Base-by-base conservation (phyloP, 2,797 vertebrate species). In the Mallotus villosus region DNA sequence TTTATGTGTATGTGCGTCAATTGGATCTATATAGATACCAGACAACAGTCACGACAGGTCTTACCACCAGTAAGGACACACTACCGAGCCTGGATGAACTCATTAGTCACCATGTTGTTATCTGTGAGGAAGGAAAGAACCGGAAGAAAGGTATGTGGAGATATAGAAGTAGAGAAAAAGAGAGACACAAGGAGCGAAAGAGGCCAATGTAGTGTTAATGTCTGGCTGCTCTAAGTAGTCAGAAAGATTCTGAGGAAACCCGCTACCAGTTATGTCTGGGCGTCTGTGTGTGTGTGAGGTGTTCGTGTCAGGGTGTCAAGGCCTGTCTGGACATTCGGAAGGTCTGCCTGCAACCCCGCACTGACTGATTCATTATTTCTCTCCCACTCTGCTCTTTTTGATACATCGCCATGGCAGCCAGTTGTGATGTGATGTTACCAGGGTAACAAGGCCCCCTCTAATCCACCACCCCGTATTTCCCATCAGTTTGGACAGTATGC, bases 361-460 rank as follows among this genome's bases (percentile, higher is more conserved):
- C 25, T 21, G 46, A 29, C 24, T 21, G 19, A 32, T 68, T 53
- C 16, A 58, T 49, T 68, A 59, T 53, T 41, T 69, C 37, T 55
- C 46, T 53, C 53, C 29, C 66, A 29, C 46, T 63, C 51, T 77
- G 74, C 21, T 24, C 41, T 83, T 74, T 74, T 74, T 58, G 63
- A 70, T 69, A 70, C 67, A 72, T 82, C 65, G 74, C 73, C 78
- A 81, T 79, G 76, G 77, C 77, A 82, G 83, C 77, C 72, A 73
- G 79, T 34, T 78, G 70, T 78, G 78, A 82, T 77, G 71, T 77
- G 76, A 71, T 49, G 78, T 84, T 77, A 72, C 79, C 81, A 81
- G 41, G 74, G 81, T 73, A 84, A 82, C 78, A 64, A 61, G 63
- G 70, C 71, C 60, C 60, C 46, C 24, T 7, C 37, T 1, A 25